Conservation (phyloP, 2,113 vertebrate species). For the Cebidichthys violaceus region DNA sequence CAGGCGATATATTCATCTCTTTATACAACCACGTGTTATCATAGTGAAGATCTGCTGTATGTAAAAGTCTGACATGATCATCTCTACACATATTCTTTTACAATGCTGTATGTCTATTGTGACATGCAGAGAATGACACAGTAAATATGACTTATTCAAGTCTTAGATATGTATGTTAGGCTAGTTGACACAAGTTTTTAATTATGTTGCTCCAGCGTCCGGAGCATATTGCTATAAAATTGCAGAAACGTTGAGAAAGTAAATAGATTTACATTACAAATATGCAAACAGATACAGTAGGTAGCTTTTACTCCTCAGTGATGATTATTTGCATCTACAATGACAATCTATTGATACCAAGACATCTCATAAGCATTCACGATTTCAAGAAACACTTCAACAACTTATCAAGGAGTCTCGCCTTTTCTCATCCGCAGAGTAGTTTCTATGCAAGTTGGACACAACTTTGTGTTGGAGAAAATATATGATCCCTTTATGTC, state of each 20-base stretch:
- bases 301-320: conserved; percentile 80
- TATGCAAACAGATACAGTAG: conserved; percentile 81
- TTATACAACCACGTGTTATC: conserved; percentile 69
- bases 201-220: conserved; percentile 71
- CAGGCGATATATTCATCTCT: conserved; percentile 61
- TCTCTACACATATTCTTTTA: conserved; percentile 76
- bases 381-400: conserved; percentile 77
- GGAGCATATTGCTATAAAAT: conserved; percentile 85
- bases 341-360: conserved; percentile 80
- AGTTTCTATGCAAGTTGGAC: conserved; percentile 53
- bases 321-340: conserved; percentile 82
- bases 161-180: conserved; percentile 85
- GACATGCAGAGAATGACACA: conserved; percentile 84
- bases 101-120: conserved; percentile 81
- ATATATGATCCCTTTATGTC: conserved; percentile 60
- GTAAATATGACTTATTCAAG: conserved; percentile 83
- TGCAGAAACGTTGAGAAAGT: conserved; percentile 79
- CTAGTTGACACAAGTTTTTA: conserved; percentile 79
- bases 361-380: conserved; percentile 80
- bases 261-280: conserved; percentile 82
- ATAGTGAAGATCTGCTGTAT: conserved; percentile 71
- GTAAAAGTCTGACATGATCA: conserved; percentile 77
- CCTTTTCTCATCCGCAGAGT: conserved; percentile 61
- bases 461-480: conserved; percentile 59
- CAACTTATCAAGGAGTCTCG: conserved; percentile 59